Base-by-base conservation (phyloP, 1,140 invertebrate genomes). In the Sarcophaga peregrina region DNA sequence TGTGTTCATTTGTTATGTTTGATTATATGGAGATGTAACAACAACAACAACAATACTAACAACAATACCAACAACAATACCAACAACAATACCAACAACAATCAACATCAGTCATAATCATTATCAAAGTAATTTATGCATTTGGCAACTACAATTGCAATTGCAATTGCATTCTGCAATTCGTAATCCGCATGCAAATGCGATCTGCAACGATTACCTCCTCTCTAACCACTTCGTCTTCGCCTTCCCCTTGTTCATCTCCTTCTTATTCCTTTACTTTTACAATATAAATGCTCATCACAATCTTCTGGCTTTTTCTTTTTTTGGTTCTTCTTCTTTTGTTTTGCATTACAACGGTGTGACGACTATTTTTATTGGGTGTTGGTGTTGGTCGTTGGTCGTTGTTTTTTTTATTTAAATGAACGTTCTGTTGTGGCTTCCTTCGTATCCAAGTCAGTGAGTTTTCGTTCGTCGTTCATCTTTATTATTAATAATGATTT, bases 61-160 rank as follows among this genome's bases (percentile, higher is more conserved):
- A 37, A 37, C 1, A 37, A 37, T 2, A 37, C 25, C 25, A 37
- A 37, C 25, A 37, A 37, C 25, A 37, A 37, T 4, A 1, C 1
- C 25, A 37, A 37, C 1, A 37, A 37, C 1, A 37, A 37, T 2
- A 37, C 4, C 25, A 37, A 37, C 25, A 37, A 2, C 25, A 37
- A n/a, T 37, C 25, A 37, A 37, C 25, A 37, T 37, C 25, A 37
- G n/a, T 37, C 25, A 37, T 37, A 37, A 37, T 37, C 25, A 37
- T 37, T 37, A 37, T 37, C 17, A 20, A 68, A 20, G 17, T 68
- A 68, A 78, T 78, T 78, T 78, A 78, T 78, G 75, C 75, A 78
- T 78, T 78, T 78, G 75, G 75, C 75, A 78, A 78, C 50, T 78
- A 47, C 75, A 37, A 78, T 78, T 78, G 75, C 75, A 37, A 78